Base-by-base conservation (phyloP, 37 sponge, comb jelly and placozoan species). In the Geodia barretti region DNA sequence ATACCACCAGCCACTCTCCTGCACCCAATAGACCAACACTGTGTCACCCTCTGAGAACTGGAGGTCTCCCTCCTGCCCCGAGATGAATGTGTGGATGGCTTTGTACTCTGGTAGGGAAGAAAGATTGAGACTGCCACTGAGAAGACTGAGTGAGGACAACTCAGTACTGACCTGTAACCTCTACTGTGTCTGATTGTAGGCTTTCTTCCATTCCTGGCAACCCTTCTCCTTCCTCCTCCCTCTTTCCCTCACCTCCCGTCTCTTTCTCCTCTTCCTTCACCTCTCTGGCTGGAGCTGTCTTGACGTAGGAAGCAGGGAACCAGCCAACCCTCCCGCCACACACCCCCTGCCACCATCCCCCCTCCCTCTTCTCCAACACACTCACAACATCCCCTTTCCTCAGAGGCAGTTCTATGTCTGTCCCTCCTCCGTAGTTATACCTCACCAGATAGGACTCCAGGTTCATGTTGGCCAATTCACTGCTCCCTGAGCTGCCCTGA, bases 1-100 rank as follows among this genome's bases (percentile, higher is more conserved):
- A 69, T 80, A 85, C 95, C 95, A 95, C 95, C 95, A 95, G 41
- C 95, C 95, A 75, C 77, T 89, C 63, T 89, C 87, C 28, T 92
- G 70, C 1, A 84, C 89, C 93, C 93, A 92, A 47, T 82, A 85
- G 19, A 95, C 95, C 3, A 80, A 73, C n/a, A 95, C 40, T 0
- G 76, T 76, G 72, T 89, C 89, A 36, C 90, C 95, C 61, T 85
- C 87, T n/a, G 28, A 59, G 62, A 95, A 91, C 26, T 31, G 30
- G 4, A 95, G 87, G 73, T 95, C 95, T 41, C 89, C 90, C 3
- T 75, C 81, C 1, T 42, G 72, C 0, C 75, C 78, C 23, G 86
- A 88, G 21, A 59, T 37, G 66, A 77, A 92, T 21, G 90, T 58
- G 63, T 38, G 82, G 21, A 85, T 26, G 21, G 92, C 92, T 19